Evolutionary conservation across 2,797 vertebrate species (phyloP).

Genomic region (Semotilus atromaculatus): DNA sequence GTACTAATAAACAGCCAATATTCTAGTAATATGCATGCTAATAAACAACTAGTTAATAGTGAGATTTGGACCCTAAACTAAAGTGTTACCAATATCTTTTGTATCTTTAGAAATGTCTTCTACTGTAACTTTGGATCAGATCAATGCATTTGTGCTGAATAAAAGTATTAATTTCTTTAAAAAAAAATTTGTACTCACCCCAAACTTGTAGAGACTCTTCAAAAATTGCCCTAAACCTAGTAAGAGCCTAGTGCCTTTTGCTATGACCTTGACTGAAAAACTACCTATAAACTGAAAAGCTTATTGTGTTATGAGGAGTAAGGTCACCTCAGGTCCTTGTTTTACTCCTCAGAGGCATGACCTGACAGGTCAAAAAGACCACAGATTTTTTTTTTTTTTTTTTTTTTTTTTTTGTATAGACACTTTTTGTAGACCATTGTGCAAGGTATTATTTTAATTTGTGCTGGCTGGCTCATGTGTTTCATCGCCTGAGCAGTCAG

Average conservation of each 20-base stretch:
- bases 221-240: background rate
- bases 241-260: constrained; percentile 25
- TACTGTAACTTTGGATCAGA: background rate
- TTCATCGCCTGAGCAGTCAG: background rate
- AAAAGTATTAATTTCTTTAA: background rate
- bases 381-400: background rate
- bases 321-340: constrained; percentile 40
- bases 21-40: too few species aligned
- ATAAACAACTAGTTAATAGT: background rate
- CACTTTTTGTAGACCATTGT: constrained; percentile 4
- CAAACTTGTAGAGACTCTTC: background rate
- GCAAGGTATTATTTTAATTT: background rate
- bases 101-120: background rate
- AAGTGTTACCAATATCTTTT: background rate
- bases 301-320: constrained; percentile 31
- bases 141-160: background rate
- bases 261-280: constrained; percentile 44
- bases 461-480: background rate
- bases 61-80: too few species aligned
- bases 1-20: background rate
- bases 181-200: background rate
- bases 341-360: constrained; percentile 31
- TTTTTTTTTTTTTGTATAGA: background rate
- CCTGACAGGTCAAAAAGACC: constrained; percentile 36
- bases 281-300: constrained; percentile 45